These are phyloP conservation scores for Dasyornis broadbenti DNA, from an alignment of 2,113 vertebrate genomes.

Conservation along the genomic window DNA sequence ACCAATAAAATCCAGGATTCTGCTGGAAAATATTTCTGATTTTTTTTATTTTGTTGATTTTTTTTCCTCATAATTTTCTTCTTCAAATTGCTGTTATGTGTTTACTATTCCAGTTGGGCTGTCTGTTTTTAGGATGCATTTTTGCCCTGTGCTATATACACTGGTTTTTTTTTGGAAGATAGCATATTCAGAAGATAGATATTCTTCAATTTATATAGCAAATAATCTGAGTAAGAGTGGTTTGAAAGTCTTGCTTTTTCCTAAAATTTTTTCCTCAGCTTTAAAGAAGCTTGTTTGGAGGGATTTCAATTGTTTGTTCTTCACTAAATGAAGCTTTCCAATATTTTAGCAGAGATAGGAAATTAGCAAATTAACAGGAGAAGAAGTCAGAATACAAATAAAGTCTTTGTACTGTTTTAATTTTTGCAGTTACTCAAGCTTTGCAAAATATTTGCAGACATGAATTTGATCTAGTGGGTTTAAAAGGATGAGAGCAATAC, in stretches of 20 bases:
- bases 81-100: neutral
- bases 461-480: neutral
- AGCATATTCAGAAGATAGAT: neutral
- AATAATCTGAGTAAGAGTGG: neutral
- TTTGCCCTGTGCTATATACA: neutral
- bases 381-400: neutral
- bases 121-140: neutral
- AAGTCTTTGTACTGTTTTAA: neutral
- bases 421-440: neutral
- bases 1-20: neutral
- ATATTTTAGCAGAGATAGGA: neutral
- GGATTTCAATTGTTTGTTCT: neutral
- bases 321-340: neutral
- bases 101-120: neutral
- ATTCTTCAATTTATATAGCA: neutral
- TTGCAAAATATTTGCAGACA: neutral
- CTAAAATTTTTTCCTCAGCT: neutral
- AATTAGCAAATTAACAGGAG: neutral
- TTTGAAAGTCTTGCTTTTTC: neutral
- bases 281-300: neutral
- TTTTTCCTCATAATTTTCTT: neutral
- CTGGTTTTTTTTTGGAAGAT: neutral
- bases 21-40: neutral
- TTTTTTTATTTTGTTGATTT: neutral
- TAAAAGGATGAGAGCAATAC: neutral